A percentile compares a stretch with the other conserved stretches of the same genome.
phyloP scores from a whole-genome alignment of 2,888 invertebrate species.

The Abscondita cerata region DNA sequence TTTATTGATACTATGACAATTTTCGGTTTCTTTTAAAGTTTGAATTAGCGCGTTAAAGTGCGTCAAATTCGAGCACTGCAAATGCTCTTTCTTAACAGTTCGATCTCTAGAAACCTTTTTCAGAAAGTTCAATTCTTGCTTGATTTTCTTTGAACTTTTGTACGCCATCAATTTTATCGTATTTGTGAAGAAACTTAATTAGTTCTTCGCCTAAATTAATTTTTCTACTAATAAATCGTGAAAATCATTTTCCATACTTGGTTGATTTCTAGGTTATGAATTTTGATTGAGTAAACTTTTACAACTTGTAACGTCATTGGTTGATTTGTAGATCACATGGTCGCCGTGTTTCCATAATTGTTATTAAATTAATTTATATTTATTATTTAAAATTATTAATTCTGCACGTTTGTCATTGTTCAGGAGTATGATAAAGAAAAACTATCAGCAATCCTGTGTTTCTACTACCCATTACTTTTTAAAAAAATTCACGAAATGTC shows the following conservation, averaged over 20 bases:
- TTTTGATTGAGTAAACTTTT: no score
- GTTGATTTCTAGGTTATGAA: not conserved
- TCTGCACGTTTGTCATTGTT: no score
- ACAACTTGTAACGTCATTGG: no score
- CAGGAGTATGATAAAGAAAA: no score
- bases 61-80: conserved; percentile 87
- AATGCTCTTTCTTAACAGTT: conserved; percentile 76
- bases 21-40: conserved; percentile 52
- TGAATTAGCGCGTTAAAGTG: conserved; percentile 82
- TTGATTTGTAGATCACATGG: no score
- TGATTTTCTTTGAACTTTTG: conserved; percentile 76
- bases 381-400: no score
- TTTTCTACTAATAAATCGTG: conserved; percentile 58
- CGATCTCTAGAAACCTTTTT: conserved; percentile 66
- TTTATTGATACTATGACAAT: conserved; percentile 55
- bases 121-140: conserved; percentile 78
- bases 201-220: conserved; percentile 69
- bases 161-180: conserved; percentile 70
- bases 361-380: no score
- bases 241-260: not conserved
- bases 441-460: no score
- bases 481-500: no score
- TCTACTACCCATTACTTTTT: no score
- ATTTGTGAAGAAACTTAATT: conserved; percentile 62
- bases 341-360: no score